phyloP scores from a whole-genome alignment of 1,140 invertebrate genomes.

The Rhyacophila brunnea region DNA sequence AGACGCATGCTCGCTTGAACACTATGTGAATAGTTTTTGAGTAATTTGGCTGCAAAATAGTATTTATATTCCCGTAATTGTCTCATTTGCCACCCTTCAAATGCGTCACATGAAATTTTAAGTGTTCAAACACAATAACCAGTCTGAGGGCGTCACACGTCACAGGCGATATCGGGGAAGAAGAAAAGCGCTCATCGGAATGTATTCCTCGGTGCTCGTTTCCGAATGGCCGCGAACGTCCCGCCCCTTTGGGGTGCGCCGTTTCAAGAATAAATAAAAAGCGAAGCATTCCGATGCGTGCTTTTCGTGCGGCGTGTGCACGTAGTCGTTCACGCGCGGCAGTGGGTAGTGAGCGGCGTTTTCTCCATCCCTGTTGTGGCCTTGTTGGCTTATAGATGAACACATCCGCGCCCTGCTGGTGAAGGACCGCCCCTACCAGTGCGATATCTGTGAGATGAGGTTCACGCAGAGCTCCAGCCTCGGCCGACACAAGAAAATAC shows the following conservation, averaged over 20 bases:
- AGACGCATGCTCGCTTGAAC: not conserved
- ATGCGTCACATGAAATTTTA: not conserved
- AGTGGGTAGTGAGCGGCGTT: slow-evolving; percentile 10
- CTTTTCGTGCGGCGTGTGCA: slow-evolving; percentile 12
- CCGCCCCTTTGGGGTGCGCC: too few relatives aligned
- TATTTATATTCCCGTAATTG: slow-evolving; percentile 1
- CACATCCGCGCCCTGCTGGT: slow-evolving; percentile 55
- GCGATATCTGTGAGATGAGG: slow-evolving; percentile 71
- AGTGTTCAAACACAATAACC: slow-evolving; percentile 1
- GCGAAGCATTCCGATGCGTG: slow-evolving; percentile 14
- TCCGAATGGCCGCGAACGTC: too few relatives aligned
- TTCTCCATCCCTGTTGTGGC: slow-evolving; percentile 15
- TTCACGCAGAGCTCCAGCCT: slow-evolving; percentile 77
- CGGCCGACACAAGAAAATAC: slow-evolving; percentile 80
- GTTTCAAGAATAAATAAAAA: too few relatives aligned
- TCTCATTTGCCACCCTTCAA: not conserved
- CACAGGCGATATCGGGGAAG: slow-evolving; percentile 1
- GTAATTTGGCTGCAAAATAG: not conserved
- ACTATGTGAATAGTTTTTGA: slow-evolving; percentile 29
- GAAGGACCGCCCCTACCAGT: slow-evolving; percentile 73
- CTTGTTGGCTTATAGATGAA: slow-evolving; percentile 53
- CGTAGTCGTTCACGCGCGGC: not conserved
- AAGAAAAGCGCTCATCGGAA: not conserved
- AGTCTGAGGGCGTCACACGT: slow-evolving; percentile 10
- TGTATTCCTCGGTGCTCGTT: too few relatives aligned